These are phyloP conservation scores for Sigmodon hispidus DNA, from an alignment of 2,113 vertebrate species.

Conservation along the genomic window DNA sequence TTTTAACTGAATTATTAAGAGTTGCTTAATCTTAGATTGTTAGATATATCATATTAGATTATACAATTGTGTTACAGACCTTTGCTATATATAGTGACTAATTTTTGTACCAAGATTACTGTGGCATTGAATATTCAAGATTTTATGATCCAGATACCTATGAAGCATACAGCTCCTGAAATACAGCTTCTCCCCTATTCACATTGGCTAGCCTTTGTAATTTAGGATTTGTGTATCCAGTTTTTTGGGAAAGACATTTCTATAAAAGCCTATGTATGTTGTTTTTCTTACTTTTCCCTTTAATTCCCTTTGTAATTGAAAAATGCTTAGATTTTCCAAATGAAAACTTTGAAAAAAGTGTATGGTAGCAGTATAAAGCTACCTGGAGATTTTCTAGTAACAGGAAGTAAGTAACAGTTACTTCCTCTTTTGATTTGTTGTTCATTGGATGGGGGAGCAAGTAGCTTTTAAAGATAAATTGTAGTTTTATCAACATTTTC, in stretches of 20 bases:
- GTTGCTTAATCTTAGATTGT: slow-evolving; percentile 33
- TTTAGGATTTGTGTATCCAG: slow-evolving; percentile 42
- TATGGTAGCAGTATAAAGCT: slow-evolving; percentile 29
- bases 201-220: slow-evolving; percentile 35
- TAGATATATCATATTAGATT: not conserved
- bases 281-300: slow-evolving; percentile 45
- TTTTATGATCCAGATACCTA: slow-evolving; percentile 46
- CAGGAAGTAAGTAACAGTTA: not conserved
- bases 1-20: not conserved
- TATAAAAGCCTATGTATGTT: not conserved
- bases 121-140: slow-evolving; percentile 46
- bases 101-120: slow-evolving; percentile 11
- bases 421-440: not conserved
- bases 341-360: slow-evolving; percentile 53
- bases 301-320: slow-evolving; percentile 59
- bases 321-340: slow-evolving; percentile 49
- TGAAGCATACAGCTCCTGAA: not conserved
- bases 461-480: slow-evolving; percentile 40
- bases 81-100: slow-evolving; percentile 50
- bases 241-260: slow-evolving; percentile 59
- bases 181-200: not conserved
- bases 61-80: not conserved
- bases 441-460: slow-evolving; percentile 27
- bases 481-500: not conserved
- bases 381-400: not conserved